phyloP scores from a whole-genome alignment of 1,140 invertebrate species.

The silkworm (Bombyx mori) region ASM3026992v2 NC_085122.1:13100501-13101000 shows the following conservation, averaged over 20 bases:
- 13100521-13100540: too few relatives aligned
- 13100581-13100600: too few relatives aligned
- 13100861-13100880: conserved; percentile 37
- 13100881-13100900: conserved; percentile 29
- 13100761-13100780: conserved; percentile 60
- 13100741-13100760: conserved; percentile 43
- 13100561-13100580: too few relatives aligned
- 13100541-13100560: too few relatives aligned
- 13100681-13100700: conserved; percentile 78
- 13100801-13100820: conserved; percentile 62
- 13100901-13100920: conserved; percentile 40
- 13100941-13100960: conserved; percentile 48
- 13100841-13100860: conserved; percentile 53
- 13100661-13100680: conserved; percentile 45
- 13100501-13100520: too few relatives aligned
- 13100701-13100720: conserved; percentile 69
- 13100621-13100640: too few relatives aligned
- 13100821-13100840: conserved; percentile 66
- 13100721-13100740: conserved; percentile 49
- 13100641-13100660: too few relatives aligned
- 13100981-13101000: conserved; percentile 52
- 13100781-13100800: conserved; percentile 54
- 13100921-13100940: conserved; percentile 50
- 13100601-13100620: too few relatives aligned
- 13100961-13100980: conserved; percentile 31